These are phyloP conservation scores for Catharus minimus DNA, from an alignment of 2,113 vertebrate genomes.

Conservation along the genomic window DNA sequence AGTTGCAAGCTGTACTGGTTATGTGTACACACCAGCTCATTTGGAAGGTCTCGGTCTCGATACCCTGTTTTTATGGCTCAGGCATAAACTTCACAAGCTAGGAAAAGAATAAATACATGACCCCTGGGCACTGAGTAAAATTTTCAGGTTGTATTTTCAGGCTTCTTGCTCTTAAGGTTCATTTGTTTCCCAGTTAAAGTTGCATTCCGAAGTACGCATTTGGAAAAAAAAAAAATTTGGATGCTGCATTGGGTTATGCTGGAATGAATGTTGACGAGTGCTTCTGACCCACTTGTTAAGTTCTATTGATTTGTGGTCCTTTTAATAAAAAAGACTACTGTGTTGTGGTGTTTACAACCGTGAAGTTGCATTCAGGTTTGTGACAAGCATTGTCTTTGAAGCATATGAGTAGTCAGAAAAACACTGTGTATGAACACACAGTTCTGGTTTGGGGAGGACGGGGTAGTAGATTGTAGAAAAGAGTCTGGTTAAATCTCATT, in stretches of 20 bases:
- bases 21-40: not conserved
- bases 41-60: not conserved
- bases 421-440: not conserved
- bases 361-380: conserved; percentile 13
- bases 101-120: not conserved
- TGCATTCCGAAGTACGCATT: not conserved
- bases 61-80: not conserved
- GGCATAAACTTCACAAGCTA: not conserved
- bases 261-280: not conserved
- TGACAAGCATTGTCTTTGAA: conserved; percentile 7
- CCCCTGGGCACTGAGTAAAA: not conserved
- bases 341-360: not conserved
- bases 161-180: not conserved
- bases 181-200: not conserved
- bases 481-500: not conserved
- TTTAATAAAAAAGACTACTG: not conserved
- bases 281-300: conserved; percentile 8
- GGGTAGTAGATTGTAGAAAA: not conserved
- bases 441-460: not conserved
- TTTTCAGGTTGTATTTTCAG: not conserved
- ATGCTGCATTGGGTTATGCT: not conserved
- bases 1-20: not conserved
- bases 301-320: not conserved
- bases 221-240: not conserved
- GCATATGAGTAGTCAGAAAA: not conserved